Conservation (phyloP, 2,888 invertebrate species). For the Macaria liturata region DNA sequence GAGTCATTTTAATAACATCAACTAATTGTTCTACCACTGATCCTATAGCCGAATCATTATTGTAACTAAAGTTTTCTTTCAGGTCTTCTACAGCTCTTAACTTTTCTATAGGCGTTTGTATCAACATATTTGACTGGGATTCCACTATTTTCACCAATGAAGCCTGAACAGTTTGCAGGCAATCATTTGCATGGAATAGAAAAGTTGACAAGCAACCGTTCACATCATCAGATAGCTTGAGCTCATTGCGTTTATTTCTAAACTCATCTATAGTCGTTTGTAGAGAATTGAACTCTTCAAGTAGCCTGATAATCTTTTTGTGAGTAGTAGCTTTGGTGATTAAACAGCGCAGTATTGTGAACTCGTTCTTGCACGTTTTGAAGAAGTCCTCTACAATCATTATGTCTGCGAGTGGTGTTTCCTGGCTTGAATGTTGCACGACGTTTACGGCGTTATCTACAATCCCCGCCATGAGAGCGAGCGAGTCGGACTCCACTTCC, state of each 20-base stretch:
- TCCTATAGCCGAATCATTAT: conserved; percentile 36
- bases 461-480: conserved; percentile 57
- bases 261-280: conserved; percentile 54
- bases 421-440: conserved; percentile 52
- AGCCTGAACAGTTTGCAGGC: conserved; percentile 49
- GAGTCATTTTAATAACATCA: conserved; percentile 39
- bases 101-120: conserved; percentile 49
- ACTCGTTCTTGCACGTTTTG: conserved; percentile 60
- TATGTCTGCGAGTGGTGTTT: conserved; percentile 52
- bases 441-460: conserved; percentile 56
- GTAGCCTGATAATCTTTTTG: conserved; percentile 64
- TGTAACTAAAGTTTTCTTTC: conserved; percentile 30
- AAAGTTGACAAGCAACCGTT: conserved; percentile 50
- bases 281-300: conserved; percentile 62
- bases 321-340: conserved; percentile 56
- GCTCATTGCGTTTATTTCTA: conserved; percentile 44
- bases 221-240: conserved; percentile 50
- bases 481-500: conserved; percentile 57
- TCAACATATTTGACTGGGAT: conserved; percentile 53
- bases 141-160: conserved; percentile 56
- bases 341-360: conserved; percentile 57
- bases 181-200: conserved; percentile 52
- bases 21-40: conserved; percentile 41
- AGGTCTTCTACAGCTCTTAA: conserved; percentile 41
- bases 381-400: conserved; percentile 64